A percentile compares a stretch with the other conserved stretches of the same genome.
phyloP scores from a whole-genome alignment of 2,888 invertebrate genomes.

The Euclidia mi region DNA sequence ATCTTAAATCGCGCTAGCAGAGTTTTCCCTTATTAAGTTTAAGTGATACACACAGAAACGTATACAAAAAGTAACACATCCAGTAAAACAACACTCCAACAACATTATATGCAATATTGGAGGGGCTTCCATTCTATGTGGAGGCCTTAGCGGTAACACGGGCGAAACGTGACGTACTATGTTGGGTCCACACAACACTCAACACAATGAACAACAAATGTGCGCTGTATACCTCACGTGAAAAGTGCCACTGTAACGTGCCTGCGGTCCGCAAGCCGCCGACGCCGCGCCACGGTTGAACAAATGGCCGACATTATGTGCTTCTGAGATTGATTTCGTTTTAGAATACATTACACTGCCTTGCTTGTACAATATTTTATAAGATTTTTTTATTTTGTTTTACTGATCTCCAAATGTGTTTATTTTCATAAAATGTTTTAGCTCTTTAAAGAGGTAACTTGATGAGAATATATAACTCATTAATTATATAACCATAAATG shows the following conservation, averaged over 20 bases:
- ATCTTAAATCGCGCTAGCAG: neutral
- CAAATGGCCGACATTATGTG: slow-evolving; percentile 27
- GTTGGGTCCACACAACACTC: slow-evolving; percentile 64
- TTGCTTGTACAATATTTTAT: neutral
- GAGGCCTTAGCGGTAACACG: slow-evolving; percentile 63
- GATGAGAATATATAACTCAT: no score
- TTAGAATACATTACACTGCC: slow-evolving; percentile 5
- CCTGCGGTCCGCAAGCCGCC: slow-evolving; percentile 33
- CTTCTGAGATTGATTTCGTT: slow-evolving; percentile 49
- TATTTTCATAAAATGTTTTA: no score
- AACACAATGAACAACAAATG: slow-evolving; percentile 73
- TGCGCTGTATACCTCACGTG: slow-evolving; percentile 58
- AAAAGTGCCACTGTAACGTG: slow-evolving; percentile 44
- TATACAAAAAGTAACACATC: slow-evolving; percentile 62
- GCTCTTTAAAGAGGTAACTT: no score
- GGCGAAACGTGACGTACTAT: slow-evolving; percentile 74
- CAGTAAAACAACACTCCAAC: slow-evolving; percentile 50
- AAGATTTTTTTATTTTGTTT: no score
- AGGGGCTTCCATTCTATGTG: slow-evolving; percentile 65
- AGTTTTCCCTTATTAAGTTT: neutral
- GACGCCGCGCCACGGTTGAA: neutral
- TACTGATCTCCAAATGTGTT: no score
- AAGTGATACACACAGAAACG: neutral
- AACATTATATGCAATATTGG: slow-evolving; percentile 62
- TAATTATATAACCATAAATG: no score